phyloP scores from a whole-genome alignment of 2,888 invertebrate genomes.

The Orthosia gracilis region DNA sequence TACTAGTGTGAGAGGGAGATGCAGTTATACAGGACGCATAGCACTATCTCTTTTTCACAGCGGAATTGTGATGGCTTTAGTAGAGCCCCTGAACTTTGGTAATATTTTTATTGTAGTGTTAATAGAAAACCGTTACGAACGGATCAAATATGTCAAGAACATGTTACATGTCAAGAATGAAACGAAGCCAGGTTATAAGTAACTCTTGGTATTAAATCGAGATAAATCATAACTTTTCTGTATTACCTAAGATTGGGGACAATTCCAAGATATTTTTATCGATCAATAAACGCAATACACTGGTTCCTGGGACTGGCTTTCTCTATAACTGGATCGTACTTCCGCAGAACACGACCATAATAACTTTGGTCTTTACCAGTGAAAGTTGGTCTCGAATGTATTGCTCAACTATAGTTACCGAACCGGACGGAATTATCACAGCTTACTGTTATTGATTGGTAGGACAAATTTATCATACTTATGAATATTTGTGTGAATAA shows the following conservation, averaged over 20 bases:
- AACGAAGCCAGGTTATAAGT: not conserved
- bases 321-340: constrained; percentile 83
- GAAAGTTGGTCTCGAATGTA: constrained; percentile 79
- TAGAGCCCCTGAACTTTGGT: constrained; percentile 11
- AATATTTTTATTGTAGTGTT: not conserved
- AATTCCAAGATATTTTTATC: constrained; percentile 50
- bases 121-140: constrained; percentile 6
- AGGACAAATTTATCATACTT: constrained; percentile 50
- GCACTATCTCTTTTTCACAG: no score
- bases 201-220: constrained; percentile 3
- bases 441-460: constrained; percentile 60
- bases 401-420: constrained; percentile 72
- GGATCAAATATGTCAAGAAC: constrained; percentile 7
- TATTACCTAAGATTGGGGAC: constrained; percentile 31
- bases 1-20: no score
- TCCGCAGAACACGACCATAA: constrained; percentile 76
- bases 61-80: no score
- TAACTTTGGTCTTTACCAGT: constrained; percentile 78
- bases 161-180: not conserved
- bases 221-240: not conserved
- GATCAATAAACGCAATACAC: constrained; percentile 64
- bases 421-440: constrained; percentile 70
- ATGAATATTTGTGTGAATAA: constrained; percentile 31
- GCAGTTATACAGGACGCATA: no score
- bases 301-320: constrained; percentile 76